phyloP scores from a whole-genome alignment of 2,113 vertebrate species.

The Tapirus terrestris region DNA sequence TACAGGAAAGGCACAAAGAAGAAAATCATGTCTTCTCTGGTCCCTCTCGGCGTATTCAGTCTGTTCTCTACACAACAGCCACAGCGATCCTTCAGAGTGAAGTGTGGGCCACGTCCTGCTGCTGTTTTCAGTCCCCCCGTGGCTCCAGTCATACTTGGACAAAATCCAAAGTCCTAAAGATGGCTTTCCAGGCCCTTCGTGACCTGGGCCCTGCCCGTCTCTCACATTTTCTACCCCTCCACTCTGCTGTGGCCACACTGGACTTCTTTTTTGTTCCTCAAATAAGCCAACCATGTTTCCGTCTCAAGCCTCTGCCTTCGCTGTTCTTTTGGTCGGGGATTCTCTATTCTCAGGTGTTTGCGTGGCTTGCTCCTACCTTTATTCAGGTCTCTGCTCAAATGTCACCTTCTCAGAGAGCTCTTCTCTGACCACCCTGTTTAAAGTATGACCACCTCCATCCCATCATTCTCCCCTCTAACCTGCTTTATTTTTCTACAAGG shows the following conservation, averaged over 20 bases:
- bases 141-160: neutral
- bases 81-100: neutral
- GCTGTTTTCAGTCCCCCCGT: neutral
- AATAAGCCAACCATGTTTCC: neutral
- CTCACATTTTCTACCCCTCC: neutral
- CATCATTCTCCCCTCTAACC: neutral
- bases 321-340: neutral
- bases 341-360: neutral
- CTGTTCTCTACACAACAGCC: neutral
- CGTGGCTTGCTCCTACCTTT: neutral
- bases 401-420: neutral
- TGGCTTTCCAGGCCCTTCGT: neutral
- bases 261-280: neutral
- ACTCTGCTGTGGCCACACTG: neutral
- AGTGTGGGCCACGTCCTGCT: neutral
- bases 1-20: neutral
- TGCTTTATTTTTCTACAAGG: neutral
- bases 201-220: neutral
- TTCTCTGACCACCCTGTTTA: neutral
- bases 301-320: neutral
- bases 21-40: neutral
- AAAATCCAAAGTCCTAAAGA: neutral
- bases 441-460: neutral
- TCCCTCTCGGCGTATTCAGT: neutral
- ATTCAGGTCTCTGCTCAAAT: neutral